Conservation (phyloP, 2,888 invertebrate genomes). For the Macaria liturata region DNA sequence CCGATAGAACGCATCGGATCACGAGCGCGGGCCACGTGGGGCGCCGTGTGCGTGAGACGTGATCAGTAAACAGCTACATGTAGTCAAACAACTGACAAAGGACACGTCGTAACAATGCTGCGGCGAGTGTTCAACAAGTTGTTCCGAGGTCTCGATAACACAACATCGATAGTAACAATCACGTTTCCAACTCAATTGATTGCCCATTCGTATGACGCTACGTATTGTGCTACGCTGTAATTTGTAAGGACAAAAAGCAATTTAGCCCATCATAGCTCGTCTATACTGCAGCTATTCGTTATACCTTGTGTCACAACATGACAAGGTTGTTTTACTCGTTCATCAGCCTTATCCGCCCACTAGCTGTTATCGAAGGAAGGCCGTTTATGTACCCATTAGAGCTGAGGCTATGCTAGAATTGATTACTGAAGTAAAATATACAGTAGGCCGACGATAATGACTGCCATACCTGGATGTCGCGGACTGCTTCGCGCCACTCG, state of each 20-base stretch:
- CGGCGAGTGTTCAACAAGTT: constrained; percentile 15
- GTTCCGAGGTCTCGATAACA: constrained; percentile 13
- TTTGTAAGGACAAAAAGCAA: constrained; percentile 9
- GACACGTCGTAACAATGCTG: constrained; percentile 17
- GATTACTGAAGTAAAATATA: not conserved
- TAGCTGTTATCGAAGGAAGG: constrained; percentile 16
- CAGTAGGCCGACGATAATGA: constrained; percentile 2
- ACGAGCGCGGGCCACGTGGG: constrained; percentile 17
- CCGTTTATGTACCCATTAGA: constrained; percentile 11
- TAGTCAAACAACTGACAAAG: constrained; percentile 17
- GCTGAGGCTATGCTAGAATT: not conserved
- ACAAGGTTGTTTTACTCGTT: constrained; percentile 16
- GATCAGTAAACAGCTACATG: constrained; percentile 17
- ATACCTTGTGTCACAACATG: constrained; percentile 12
- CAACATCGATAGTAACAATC: constrained; percentile 6
- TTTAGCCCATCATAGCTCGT: constrained; percentile 2
- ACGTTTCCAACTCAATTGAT: constrained; percentile 10
- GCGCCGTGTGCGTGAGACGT: constrained; percentile 18
- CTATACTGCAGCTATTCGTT: too few relatives aligned
- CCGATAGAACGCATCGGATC: constrained; percentile 12
- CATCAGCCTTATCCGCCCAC: constrained; percentile 19
- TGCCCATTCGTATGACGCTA: constrained; percentile 8
- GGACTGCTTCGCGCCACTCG: not conserved
- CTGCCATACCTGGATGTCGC: not conserved
- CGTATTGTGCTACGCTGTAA: constrained; percentile 8